These are phyloP conservation scores for Catagonus wagneri DNA, from an alignment of 2,113 vertebrate genomes.

Conservation along the genomic window DNA sequence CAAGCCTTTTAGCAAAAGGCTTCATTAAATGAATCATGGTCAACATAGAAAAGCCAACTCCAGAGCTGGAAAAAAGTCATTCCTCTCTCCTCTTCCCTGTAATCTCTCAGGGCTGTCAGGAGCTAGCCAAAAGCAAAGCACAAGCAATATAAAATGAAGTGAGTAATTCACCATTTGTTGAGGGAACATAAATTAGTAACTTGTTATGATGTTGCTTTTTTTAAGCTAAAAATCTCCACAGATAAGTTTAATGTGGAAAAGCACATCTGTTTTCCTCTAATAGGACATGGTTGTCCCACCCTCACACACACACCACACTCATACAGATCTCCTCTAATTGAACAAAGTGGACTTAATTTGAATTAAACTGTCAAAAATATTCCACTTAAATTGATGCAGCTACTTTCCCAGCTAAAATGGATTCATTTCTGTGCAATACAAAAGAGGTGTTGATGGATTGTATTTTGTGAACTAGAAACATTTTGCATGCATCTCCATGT, in stretches of 20 bases:
- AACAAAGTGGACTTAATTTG: conserved; percentile 89
- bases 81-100: not conserved
- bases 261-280: conserved; percentile 77
- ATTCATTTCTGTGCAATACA: conserved; percentile 85
- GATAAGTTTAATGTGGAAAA: conserved; percentile 77
- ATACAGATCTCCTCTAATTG: conserved; percentile 84
- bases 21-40: conserved; percentile 57
- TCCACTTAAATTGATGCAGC: conserved; percentile 88
- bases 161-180: conserved; percentile 76
- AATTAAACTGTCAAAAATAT: conserved; percentile 89
- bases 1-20: conserved; percentile 55
- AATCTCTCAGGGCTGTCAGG: not conserved
- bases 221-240: conserved; percentile 80
- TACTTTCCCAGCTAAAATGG: conserved; percentile 82
- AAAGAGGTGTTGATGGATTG: conserved; percentile 84
- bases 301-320: conserved; percentile 36
- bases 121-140: conserved; percentile 66
- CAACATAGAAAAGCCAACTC: not conserved
- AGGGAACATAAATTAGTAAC: conserved; percentile 82
- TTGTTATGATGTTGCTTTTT: conserved; percentile 56
- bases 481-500: conserved; percentile 76
- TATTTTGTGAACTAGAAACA: conserved; percentile 79
- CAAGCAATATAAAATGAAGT: conserved; percentile 74
- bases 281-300: conserved; percentile 53
- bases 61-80: not conserved